These are phyloP conservation scores for Emydocephalus ijimae DNA, from an alignment of 2,113 vertebrate genomes.

Conservation along the genomic window DNA sequence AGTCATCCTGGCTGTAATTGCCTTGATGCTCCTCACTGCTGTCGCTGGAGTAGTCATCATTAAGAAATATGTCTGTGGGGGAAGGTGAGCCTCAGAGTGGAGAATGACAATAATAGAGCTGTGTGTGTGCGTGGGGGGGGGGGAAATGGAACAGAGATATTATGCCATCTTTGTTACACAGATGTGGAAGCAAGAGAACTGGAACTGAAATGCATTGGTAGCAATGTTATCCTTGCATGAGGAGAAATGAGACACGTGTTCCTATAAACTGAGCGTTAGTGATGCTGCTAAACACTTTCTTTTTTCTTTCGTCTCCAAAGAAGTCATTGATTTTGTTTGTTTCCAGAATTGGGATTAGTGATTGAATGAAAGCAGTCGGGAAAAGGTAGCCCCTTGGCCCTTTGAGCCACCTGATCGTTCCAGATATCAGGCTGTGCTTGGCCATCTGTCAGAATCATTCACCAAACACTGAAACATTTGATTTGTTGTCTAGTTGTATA, in stretches of 20 bases:
- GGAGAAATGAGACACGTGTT: neutral
- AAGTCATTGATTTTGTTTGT: neutral
- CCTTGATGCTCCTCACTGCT: slow-evolving; percentile 71
- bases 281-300: neutral
- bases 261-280: neutral
- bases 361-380: neutral
- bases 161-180: neutral
- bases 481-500: neutral
- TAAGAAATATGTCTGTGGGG: slow-evolving; percentile 92
- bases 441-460: neutral
- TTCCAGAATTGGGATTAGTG: neutral
- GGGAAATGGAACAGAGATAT: neutral
- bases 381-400: neutral
- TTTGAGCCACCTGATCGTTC: neutral
- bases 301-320: neutral
- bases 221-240: neutral
- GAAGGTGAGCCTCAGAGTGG: slow-evolving; percentile 74
- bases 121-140: too few species aligned
- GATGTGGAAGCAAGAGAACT: neutral
- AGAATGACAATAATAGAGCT: neutral
- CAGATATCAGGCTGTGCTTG: neutral
- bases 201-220: too few species aligned
- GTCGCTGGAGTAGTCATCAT: slow-evolving; percentile 77
- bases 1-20: slow-evolving; percentile 79
- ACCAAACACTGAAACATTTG: neutral